phyloP scores from a whole-genome alignment of 2,888 invertebrate genomes.

The Baronia brevicornis region DNA sequence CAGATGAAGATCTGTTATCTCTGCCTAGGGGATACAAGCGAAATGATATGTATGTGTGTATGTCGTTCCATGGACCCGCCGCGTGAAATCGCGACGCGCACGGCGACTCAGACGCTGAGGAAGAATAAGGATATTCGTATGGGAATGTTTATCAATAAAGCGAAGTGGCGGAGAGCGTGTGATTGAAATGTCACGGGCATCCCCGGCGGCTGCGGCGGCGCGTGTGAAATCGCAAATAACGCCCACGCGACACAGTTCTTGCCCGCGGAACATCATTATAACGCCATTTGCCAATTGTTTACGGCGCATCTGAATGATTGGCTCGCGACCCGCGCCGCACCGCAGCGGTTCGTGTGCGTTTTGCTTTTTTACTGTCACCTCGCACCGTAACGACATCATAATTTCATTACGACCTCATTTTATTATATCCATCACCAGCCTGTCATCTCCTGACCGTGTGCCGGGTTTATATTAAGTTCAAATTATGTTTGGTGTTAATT shows the following conservation, averaged over 20 bases:
- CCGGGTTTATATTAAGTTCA: no score
- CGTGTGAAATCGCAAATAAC: slow-evolving; percentile 28
- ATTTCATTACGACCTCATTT: slow-evolving; percentile 16
- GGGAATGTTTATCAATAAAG: not conserved
- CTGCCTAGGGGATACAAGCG: no score
- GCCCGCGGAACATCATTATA: slow-evolving; percentile 13
- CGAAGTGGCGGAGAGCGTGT: not conserved
- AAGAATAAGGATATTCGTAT: no score
- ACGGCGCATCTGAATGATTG: slow-evolving; percentile 2
- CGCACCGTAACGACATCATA: slow-evolving; percentile 8
- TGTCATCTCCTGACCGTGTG: no score
- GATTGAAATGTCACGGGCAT: slow-evolving; percentile 7
- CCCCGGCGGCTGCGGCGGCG: slow-evolving; percentile 9
- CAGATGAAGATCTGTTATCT: no score
- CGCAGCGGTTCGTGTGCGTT: not conserved
- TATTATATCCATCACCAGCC: no score
- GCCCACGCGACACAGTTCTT: slow-evolving; percentile 11
- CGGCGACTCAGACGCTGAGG: no score
- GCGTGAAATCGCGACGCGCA: no score
- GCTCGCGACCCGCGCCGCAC: not conserved
- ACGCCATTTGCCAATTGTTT: slow-evolving; percentile 10
- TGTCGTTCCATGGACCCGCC: no score
- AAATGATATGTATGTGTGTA: no score
- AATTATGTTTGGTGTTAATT: no score
- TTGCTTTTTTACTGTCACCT: slow-evolving; percentile 10